Percentiles rank a stretch among this genome's conserved stretches.
phyloP scores from a whole-genome alignment of 2,113 vertebrate genomes.

The Patagioenas fasciata region DNA sequence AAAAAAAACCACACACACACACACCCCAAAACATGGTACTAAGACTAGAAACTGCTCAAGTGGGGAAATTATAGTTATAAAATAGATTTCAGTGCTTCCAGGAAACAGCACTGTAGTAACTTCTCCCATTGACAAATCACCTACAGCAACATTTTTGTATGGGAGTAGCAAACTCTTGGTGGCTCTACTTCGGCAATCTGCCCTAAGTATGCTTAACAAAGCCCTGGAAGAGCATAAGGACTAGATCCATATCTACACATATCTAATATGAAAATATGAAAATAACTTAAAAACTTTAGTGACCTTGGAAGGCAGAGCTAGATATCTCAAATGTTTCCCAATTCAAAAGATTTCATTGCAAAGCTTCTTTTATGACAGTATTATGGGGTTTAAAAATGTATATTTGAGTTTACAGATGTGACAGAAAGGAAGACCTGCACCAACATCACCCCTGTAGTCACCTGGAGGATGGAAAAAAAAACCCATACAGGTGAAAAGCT shows the following conservation, averaged over 20 bases:
- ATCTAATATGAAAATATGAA: not conserved
- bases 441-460: not conserved
- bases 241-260: not conserved
- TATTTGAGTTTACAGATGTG: not conserved
- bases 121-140: slow-evolving; percentile 1
- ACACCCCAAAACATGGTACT: not conserved
- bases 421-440: not conserved
- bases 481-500: not conserved
- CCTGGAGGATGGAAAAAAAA: not conserved
- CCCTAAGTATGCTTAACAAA: not conserved
- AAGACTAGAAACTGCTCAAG: not conserved
- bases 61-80: not conserved
- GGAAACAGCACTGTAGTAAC: not conserved
- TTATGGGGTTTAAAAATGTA: not conserved
- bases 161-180: not conserved
- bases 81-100: not conserved
- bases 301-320: not conserved
- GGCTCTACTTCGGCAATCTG: not conserved
- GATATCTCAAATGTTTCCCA: not conserved
- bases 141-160: not conserved
- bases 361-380: not conserved
- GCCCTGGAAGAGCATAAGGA: not conserved
- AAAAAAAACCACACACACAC: not conserved
- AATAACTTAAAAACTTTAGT: not conserved
- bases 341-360: not conserved